These are phyloP conservation scores for Smutsia gigantea DNA, from an alignment of 2,797 vertebrate species.

Conservation along the genomic window DNA sequence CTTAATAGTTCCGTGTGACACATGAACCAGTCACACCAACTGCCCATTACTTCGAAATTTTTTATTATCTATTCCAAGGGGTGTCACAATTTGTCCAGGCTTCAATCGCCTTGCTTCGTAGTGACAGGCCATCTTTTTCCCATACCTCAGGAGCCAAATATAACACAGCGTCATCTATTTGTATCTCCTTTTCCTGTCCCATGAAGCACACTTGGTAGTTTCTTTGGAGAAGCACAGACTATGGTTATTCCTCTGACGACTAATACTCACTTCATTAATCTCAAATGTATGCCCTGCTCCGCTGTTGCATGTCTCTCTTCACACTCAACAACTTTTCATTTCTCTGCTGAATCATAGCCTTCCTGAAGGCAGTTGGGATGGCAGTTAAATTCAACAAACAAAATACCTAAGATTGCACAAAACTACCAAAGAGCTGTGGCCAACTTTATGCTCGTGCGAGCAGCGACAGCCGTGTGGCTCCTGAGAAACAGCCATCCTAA, in stretches of 20 bases:
- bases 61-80: neutral
- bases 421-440: neutral
- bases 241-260: neutral
- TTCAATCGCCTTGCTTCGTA: neutral
- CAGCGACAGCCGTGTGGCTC: neutral
- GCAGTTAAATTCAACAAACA: neutral
- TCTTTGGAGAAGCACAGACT: neutral
- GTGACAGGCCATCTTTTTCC: neutral
- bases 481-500: neutral
- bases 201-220: neutral
- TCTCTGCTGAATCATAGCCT: neutral
- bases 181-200: neutral
- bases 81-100: slow-evolving; percentile 4
- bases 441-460: neutral
- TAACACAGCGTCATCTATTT: neutral
- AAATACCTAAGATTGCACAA: neutral
- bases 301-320: neutral
- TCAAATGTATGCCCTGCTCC: neutral
- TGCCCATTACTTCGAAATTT: neutral
- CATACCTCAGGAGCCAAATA: neutral
- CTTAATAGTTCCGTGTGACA: neutral
- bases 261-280: neutral
- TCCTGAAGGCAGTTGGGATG: neutral
- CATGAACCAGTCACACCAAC: neutral
- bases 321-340: neutral